These are phyloP conservation scores for Cirrhinus mrigala DNA, from an alignment of 2,797 vertebrate genomes.

Conservation along the genomic window DNA sequence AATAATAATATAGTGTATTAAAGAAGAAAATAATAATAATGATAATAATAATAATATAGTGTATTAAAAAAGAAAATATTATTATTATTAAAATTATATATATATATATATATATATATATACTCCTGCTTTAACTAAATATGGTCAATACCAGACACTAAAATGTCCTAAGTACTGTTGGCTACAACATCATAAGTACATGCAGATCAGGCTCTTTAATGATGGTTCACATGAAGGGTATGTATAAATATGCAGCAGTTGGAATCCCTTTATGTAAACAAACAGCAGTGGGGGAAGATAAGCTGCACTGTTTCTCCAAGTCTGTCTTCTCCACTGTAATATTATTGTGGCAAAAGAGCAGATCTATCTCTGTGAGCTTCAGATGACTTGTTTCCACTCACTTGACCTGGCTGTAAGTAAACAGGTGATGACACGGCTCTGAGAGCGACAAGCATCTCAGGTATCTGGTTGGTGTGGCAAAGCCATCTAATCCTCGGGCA, in stretches of 20 bases:
- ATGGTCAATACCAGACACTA: neutral
- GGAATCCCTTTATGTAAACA: conserved; percentile 55
- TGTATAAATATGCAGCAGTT: conserved; percentile 24
- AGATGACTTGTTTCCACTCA: conserved; percentile 19
- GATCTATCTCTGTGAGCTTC: conserved; percentile 58
- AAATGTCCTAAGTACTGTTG: neutral
- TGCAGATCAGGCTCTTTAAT: neutral
- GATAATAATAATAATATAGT: neutral
- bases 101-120: too few species aligned
- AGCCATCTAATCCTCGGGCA: conserved; percentile 16
- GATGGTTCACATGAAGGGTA: conserved; percentile 10
- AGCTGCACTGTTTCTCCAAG: conserved; percentile 57
- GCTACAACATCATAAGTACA: neutral
- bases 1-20: too few species aligned
- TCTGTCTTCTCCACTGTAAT: conserved; percentile 54
- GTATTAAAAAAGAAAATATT: too few species aligned
- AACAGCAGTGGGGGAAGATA: conserved; percentile 43
- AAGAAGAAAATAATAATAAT: neutral
- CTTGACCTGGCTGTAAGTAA: conserved; percentile 36
- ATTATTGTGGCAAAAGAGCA: conserved; percentile 41
- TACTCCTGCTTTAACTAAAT: neutral
- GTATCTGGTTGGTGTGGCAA: conserved; percentile 12
- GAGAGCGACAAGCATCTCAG: neutral
- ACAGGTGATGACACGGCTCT: conserved; percentile 2
- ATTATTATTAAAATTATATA: too few species aligned